phyloP scores from a whole-genome alignment of 2,797 vertebrate species.

The Tachyglossus aculeatus region DNA sequence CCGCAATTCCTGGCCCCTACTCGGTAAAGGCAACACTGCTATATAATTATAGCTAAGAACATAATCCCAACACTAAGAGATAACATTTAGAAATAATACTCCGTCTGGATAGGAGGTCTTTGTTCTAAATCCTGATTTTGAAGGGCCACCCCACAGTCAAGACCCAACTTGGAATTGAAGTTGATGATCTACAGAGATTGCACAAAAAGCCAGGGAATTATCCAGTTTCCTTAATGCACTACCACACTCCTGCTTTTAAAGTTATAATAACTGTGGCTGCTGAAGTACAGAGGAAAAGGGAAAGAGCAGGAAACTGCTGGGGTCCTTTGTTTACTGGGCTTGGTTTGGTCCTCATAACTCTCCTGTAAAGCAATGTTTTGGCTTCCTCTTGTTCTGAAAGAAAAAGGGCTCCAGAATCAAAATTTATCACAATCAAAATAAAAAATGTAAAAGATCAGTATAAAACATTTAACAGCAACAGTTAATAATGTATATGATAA shows the following conservation, averaged over 20 bases:
- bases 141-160: conserved; percentile 39
- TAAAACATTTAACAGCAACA: conserved; percentile 74
- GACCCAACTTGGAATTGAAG: conserved; percentile 35
- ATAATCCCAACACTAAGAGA: conserved; percentile 57
- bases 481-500: conserved; percentile 79
- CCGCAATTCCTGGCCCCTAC: conserved; percentile 43
- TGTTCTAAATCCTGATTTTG: conserved; percentile 50
- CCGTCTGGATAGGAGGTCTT: not conserved
- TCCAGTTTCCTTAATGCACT: conserved; percentile 23
- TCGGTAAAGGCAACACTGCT: conserved; percentile 1
- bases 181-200: conserved; percentile 65
- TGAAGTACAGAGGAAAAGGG: conserved; percentile 32
- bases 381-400: conserved; percentile 54
- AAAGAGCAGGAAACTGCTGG: conserved; percentile 9
- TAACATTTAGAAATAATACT: conserved; percentile 54
- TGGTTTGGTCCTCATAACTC: conserved; percentile 31
- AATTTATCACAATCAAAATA: conserved; percentile 73
- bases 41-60: conserved; percentile 57
- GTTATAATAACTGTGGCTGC: conserved; percentile 38
- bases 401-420: conserved; percentile 44
- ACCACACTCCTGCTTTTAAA: conserved; percentile 50
- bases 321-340: conserved; percentile 45
- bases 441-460: conserved; percentile 67
- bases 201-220: conserved; percentile 49
- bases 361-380: conserved; percentile 42